Evolutionary conservation across 2,113 vertebrate genomes (phyloP).

Genomic region (Ophiodon elongatus): DNA sequence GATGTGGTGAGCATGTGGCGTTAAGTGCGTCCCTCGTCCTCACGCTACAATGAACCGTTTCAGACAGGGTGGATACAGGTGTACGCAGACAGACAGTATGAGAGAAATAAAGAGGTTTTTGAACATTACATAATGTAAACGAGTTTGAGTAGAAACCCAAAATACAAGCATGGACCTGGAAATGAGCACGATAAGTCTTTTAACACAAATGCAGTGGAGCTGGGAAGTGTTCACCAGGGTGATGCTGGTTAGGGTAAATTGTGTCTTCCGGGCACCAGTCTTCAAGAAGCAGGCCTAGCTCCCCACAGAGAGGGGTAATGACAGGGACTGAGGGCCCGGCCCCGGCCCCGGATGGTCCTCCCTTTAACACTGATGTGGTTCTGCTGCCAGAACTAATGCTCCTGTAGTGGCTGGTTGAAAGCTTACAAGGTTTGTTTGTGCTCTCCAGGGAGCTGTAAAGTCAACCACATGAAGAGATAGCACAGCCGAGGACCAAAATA

Average conservation of each 20-base stretch:
- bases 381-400: slow-evolving; percentile 23
- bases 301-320: slow-evolving; percentile 36
- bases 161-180: no score
- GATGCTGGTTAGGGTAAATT: not conserved
- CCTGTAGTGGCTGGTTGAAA: slow-evolving; percentile 30
- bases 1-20: no score
- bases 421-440: slow-evolving; percentile 2
- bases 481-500: slow-evolving; percentile 40
- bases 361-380: slow-evolving; percentile 48
- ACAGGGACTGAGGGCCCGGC: slow-evolving; percentile 3
- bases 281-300: slow-evolving; percentile 8
- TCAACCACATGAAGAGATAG: slow-evolving; percentile 50
- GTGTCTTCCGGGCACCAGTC: not conserved
- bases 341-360: slow-evolving; percentile 10
- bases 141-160: no score
- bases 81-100: no score
- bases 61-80: no score
- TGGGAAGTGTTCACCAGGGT: not conserved
- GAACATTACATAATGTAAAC: no score
- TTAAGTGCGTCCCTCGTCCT: no score
- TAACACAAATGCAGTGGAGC: slow-evolving; percentile 1
- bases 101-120: no score
- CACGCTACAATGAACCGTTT: no score
- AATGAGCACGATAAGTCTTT: no score
- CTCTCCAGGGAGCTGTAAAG: slow-evolving; percentile 36